Percentiles rank a stretch among this genome's conserved stretches.
Evolutionary conservation across 2,888 invertebrate genomes (phyloP).

Genomic region (Quadroppia sp.): DNA sequence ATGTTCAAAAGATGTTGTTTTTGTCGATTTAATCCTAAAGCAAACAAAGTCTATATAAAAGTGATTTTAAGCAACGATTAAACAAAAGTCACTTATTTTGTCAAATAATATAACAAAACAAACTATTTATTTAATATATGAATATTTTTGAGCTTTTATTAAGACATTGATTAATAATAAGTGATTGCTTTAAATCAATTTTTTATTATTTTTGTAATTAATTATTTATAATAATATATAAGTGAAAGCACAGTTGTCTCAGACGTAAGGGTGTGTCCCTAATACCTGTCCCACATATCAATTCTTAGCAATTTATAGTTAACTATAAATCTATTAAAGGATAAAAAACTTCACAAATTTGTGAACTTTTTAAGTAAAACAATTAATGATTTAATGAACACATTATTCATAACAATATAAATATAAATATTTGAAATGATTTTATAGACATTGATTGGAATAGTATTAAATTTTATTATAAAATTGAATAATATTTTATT

Average conservation of each 20-base stretch:
- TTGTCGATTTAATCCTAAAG: neutral
- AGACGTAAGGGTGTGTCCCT: neutral
- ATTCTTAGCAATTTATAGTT: neutral
- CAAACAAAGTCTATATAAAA: neutral
- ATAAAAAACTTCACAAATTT: neutral
- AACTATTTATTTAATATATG: neutral
- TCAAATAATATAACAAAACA: neutral
- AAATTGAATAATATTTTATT: no score
- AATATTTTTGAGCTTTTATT: slow-evolving; percentile 1
- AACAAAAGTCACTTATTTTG: neutral
- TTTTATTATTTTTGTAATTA: neutral
- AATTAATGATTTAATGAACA: neutral
- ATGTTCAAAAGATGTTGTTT: neutral
- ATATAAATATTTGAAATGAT: no score
- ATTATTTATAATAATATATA: neutral
- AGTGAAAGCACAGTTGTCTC: neutral
- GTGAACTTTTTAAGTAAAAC: neutral
- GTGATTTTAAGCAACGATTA: neutral
- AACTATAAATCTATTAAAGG: neutral
- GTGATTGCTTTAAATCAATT: neutral
- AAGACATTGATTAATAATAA: slow-evolving; percentile 16
- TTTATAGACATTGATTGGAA: no score
- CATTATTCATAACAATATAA: neutral
- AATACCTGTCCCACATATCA: slow-evolving; percentile 12
- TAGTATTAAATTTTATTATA: no score